Evolutionary conservation across 2,113 vertebrate genomes (phyloP).

Genomic region (Xiphophorus couchianus): DNA sequence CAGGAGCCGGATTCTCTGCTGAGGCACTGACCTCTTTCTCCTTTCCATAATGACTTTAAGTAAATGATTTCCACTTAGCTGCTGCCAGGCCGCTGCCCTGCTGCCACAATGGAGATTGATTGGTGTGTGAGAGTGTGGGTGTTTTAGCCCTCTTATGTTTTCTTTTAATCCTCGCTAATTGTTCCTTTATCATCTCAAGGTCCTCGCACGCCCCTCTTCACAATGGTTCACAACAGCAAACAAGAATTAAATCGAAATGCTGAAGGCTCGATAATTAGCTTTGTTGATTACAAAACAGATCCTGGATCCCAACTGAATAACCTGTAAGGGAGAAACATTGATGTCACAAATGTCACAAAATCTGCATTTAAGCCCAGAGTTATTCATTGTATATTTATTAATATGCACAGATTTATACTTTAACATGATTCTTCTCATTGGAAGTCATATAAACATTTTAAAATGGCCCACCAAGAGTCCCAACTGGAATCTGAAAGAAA

Average conservation of each 20-base stretch:
- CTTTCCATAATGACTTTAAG: conserved; percentile 76
- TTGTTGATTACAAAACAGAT: conserved; percentile 20
- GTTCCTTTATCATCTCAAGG: conserved; percentile 70
- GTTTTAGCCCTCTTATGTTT: conserved; percentile 42
- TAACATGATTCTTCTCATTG: background rate
- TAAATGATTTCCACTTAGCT: conserved; percentile 78
- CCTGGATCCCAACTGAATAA: background rate
- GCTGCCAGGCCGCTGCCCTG: conserved; percentile 61
- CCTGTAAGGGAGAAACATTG: background rate
- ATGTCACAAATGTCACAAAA: no score
- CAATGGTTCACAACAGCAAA: conserved; percentile 15
- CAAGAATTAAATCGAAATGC: conserved; percentile 28
- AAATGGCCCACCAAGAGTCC: no score
- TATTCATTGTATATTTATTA: no score
- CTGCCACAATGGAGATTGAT: conserved; percentile 76
- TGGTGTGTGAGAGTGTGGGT: conserved; percentile 39
- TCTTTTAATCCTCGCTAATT: conserved; percentile 68
- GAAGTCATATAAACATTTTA: background rate
- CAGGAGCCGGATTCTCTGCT: conserved; percentile 36
- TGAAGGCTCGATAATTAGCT: conserved; percentile 22
- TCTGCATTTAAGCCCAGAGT: no score
- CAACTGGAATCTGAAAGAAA: no score
- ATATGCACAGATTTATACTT: background rate
- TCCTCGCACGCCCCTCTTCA: conserved; percentile 34
- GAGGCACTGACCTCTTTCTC: conserved; percentile 68